These are phyloP conservation scores for Lepus townsendii DNA, from an alignment of 2,797 vertebrate species.

Conservation along the genomic window DNA sequence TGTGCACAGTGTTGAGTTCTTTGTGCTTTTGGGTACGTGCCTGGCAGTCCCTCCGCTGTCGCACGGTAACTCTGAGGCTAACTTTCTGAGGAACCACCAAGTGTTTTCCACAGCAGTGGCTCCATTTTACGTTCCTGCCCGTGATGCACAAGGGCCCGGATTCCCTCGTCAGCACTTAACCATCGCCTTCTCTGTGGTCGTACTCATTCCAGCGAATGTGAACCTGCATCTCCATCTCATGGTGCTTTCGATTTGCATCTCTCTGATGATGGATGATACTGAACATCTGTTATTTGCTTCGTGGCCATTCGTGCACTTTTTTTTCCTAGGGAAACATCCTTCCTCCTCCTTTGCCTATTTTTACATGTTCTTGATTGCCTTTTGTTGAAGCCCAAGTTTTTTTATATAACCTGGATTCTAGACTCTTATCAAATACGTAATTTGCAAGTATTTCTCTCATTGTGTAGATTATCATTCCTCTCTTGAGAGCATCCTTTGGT, in stretches of 20 bases:
- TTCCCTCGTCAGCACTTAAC: neutral
- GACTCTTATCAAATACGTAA: no score
- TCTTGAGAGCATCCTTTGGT: neutral
- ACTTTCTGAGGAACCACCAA: neutral
- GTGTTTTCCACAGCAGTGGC: neutral
- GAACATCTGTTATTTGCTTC: neutral
- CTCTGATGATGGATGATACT: no score
- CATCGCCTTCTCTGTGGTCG: neutral
- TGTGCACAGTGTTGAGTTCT: neutral
- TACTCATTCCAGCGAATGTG: no score
- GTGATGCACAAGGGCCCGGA: rapidly evolving
- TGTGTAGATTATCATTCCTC: neutral
- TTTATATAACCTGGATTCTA: neutral
- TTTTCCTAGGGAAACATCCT: neutral
- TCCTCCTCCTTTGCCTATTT: neutral
- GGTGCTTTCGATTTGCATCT: no score
- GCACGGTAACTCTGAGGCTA: neutral
- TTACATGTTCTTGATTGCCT: neutral
- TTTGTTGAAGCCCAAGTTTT: neutral
- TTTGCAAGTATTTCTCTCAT: no score
- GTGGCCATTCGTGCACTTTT: neutral
- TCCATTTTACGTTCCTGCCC: neutral
- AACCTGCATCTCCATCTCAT: neutral
- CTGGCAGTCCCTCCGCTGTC: neutral
- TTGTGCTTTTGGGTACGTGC: neutral